Evolutionary conservation across 2,888 invertebrate species (phyloP).

Genomic region (Eumerus sabulonum): DNA sequence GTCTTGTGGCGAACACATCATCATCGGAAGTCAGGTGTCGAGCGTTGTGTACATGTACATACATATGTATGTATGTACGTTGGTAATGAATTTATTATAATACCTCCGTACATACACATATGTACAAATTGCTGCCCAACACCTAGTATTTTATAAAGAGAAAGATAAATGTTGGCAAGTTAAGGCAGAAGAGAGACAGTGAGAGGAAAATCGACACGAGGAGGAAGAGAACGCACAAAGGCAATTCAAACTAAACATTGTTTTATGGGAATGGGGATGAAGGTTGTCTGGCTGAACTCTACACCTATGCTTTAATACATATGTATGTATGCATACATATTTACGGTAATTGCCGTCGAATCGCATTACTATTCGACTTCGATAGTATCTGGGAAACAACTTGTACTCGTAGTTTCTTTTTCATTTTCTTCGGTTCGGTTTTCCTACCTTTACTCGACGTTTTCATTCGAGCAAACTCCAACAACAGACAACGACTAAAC

Average conservation of each 20-base stretch:
- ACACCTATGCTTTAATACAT: slow-evolving; percentile 9
- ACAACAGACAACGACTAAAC: not conserved
- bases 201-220: slow-evolving; percentile 16
- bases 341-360: slow-evolving; percentile 45
- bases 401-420: slow-evolving; percentile 30
- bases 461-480: too few relatives aligned
- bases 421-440: slow-evolving; percentile 3
- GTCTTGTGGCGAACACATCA: slow-evolving; percentile 65
- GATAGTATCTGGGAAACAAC: slow-evolving; percentile 56
- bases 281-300: slow-evolving; percentile 68
- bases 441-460: not conserved
- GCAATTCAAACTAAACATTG: slow-evolving; percentile 28
- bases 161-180: slow-evolving; percentile 51
- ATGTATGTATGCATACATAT: slow-evolving; percentile 3
- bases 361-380: slow-evolving; percentile 58
- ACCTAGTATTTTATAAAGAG: slow-evolving; percentile 23
- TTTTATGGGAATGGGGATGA: slow-evolving; percentile 63
- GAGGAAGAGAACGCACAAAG: slow-evolving; percentile 52
- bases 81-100: slow-evolving; percentile 34
- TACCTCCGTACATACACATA: slow-evolving; percentile 11
- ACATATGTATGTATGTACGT: too few relatives aligned
- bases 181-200: slow-evolving; percentile 8
- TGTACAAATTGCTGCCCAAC: too few relatives aligned
- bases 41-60: slow-evolving; percentile 53
- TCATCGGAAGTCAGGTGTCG: slow-evolving; percentile 69